Base-by-base conservation (phyloP, 1,140 invertebrate genomes). In the Heliconius hewitsoni region DNA sequence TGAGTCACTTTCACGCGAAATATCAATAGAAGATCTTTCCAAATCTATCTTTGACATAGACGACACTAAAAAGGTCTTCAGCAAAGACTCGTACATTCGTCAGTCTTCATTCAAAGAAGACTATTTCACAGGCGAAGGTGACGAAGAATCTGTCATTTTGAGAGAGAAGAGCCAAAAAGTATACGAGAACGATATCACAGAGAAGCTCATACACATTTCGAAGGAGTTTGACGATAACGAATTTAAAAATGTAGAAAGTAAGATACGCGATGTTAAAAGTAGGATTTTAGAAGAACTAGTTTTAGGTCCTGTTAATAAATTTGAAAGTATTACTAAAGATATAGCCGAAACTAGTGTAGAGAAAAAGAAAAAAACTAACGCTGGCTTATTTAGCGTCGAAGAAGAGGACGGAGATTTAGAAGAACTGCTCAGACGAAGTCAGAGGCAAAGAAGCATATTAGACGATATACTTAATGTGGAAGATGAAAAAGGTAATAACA, bases 391-490 rank as follows among this genome's bases (percentile, higher is more conserved):
- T 81, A 90, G 81, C 60, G 93, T 95, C 27, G 95, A 95, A 71
- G 95, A 95, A 70, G 94, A 95, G 46, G 96, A 96, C 85, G 95
- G 95, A 57, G 95, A 95, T 52, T 92, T 97, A 80, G 96, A 96
- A 88, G 95, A 95, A 78, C 92, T 97, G 71, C 94, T 97, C 30
- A 95, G 94, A 87, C 95, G 96, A 81, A 96, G 96, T 82, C 95
- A 96, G 89, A 95, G 95, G 85, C 96, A 97, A 89, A 95, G 96
- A 87, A 96, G 95, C 89, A 95, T 96, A 84, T 94, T 97, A 82
- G 96, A 96, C 81, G 96, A 97, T 90, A 96, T 97, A 82, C 91
- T 96, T 78, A 96, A 95, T 88, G 95, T 96, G 86, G 95, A 96
- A 94, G 95, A 93, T 52, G 94, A 95, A 89, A 95, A 93, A 94